These are phyloP conservation scores for Drosophila subpulchrella DNA, from an alignment of 1,140 invertebrate species.

Conservation along the genomic window DNA sequence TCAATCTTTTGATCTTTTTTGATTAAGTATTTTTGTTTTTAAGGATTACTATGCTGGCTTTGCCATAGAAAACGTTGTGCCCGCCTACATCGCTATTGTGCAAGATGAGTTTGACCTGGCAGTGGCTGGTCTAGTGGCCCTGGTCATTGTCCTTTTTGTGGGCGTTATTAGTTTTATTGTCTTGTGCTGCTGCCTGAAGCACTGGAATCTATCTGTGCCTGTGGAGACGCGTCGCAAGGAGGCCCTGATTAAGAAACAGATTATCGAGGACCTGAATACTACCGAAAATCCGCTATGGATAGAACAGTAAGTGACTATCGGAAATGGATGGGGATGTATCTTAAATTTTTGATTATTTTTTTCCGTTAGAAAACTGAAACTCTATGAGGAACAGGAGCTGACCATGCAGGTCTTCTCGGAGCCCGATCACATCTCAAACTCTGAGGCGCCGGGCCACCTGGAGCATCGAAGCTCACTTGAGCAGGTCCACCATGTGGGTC, in stretches of 20 bases:
- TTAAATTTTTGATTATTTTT: conserved; percentile 6
- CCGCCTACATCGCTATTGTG: conserved; percentile 86
- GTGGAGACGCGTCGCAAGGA: conserved; percentile 87
- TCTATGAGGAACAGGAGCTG: conserved; percentile 96
- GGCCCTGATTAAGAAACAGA: conserved; percentile 92
- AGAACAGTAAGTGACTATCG: conserved; percentile 89
- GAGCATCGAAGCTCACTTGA: conserved; percentile 83
- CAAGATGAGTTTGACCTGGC: conserved; percentile 93
- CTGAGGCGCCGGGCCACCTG: conserved; percentile 78
- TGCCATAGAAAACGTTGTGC: conserved; percentile 93
- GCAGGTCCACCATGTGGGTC: conserved; percentile 83
- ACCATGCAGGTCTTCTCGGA: conserved; percentile 97
- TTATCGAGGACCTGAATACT: conserved; percentile 93
- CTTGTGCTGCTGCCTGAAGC: conserved; percentile 94
- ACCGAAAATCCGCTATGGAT: conserved; percentile 97
- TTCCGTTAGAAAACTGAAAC: conserved; percentile 90
- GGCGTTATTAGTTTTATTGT: conserved; percentile 94
- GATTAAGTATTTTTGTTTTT: background rate
- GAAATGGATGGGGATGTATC: background rate
- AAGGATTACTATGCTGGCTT: conserved; percentile 87
- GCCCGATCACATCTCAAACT: conserved; percentile 83
- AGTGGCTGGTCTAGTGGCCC: conserved; percentile 92
- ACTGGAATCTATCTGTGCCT: conserved; percentile 89
- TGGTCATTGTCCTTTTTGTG: conserved; percentile 93
- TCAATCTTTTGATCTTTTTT: background rate